Evolutionary conservation across 2,797 vertebrate genomes (phyloP), one percentile per base, ranked within the genome.

Genomic region (Urocyon cinereoargenteus): DNA sequence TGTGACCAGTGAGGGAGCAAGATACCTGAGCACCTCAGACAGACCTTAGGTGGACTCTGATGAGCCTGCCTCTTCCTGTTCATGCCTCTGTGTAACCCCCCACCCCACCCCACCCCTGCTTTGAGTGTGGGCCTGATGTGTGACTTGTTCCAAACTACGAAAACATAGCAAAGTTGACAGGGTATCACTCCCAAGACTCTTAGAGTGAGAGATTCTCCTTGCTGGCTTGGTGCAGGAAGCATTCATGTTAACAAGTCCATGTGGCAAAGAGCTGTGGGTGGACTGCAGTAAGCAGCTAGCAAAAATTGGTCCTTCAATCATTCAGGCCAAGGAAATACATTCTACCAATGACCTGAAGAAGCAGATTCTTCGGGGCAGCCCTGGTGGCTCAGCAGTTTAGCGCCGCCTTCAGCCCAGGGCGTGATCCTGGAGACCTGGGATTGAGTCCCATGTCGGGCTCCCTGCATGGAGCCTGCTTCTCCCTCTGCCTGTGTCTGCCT

Each of bases 271-370:
- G 14, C 19, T 49, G 0, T 26, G 12, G 45, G 49, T 13, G 26
- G 70, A 81, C 14, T 34, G 8, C 18, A 36, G 19, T n/a, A 40
- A 81, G 36, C 40, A 53, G 8, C 28, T 31, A 70, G 26, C 72
- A 61, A 90, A 91, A 57, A 16, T 36, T 31, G 62, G 53, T 15
- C 31, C 45, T 16, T 91, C 34, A 31, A 51, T 36, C 40, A 55
- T 21, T 78, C 15, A 34, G 75, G 34, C n/a, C 16, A 28, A 86
- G 45, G 64, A 93, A n/a, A 88, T 55, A 26, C 49, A 83, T 77
- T 89, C 79, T 86, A 24, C n/a, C 53, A 55, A 15, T 4, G 61
- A 53, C n/a, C 22, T 26, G 28, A 81, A n/a, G 78, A 75, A 70
- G 21, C 31, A 75, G 78, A 88, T 11, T 45, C 40, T 45, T 45